Conservation (phyloP, 2,797 vertebrate species). For the Gymnothorax javanicus region DNA sequence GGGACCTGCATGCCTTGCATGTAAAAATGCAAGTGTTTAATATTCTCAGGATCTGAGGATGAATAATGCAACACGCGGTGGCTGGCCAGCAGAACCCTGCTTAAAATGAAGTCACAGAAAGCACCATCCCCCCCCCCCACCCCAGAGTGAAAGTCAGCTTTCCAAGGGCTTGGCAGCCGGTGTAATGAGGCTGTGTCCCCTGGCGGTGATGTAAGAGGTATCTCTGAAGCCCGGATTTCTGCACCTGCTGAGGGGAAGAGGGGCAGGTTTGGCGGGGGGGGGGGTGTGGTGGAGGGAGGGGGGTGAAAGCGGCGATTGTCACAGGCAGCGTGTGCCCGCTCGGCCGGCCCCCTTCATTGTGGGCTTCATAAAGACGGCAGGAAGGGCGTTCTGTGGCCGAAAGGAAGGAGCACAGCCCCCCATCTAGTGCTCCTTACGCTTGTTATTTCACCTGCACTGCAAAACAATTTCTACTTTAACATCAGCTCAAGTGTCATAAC, state of each 20-base stretch:
- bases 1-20: not conserved
- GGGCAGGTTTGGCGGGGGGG: constrained; percentile 46
- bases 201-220: constrained; percentile 11
- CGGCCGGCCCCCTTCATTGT: constrained; percentile 29
- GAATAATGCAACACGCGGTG: constrained; percentile 10
- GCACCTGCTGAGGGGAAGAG: constrained; percentile 50
- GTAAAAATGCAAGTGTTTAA: constrained; percentile 19
- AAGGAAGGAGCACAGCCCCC: not conserved
- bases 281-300: not conserved
- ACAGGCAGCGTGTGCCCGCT: constrained; percentile 39
- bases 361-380: constrained; percentile 29
- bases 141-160: constrained; percentile 25
- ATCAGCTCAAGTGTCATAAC: too few relatives aligned
- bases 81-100: not conserved
- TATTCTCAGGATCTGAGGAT: not conserved
- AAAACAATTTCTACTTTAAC: too few relatives aligned
- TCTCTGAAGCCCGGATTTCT: constrained; percentile 41
- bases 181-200: not conserved
- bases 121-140: not conserved
- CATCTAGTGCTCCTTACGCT: constrained; percentile 7
- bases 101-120: not conserved
- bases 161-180: constrained; percentile 22
- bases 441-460: not conserved
- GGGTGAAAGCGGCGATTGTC: constrained; percentile 57
- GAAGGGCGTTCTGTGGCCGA: constrained; percentile 19